Evolutionary conservation across 2,888 invertebrate genomes (phyloP), one percentile per base, ranked within the genome.

Genomic region (Xestoiulus laeticollis): DNA sequence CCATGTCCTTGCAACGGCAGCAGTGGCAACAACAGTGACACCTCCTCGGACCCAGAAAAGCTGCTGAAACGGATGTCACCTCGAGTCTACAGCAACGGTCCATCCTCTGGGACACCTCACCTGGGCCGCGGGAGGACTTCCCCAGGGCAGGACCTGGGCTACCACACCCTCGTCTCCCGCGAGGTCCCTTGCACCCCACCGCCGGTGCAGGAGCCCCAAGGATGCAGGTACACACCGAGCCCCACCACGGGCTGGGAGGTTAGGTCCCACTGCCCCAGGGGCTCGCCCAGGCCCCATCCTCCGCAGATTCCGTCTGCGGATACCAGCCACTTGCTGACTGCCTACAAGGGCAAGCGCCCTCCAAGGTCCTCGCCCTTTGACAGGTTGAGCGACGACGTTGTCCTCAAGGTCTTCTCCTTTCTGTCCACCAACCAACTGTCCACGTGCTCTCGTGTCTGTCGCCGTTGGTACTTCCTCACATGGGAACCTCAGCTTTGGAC

Each of bases 401-500:
- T 96, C 14, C 91, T 95, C 44, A 94, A 94, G 90, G 94, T 96
- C 88, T 95, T 96, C 90, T 93, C 94, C 88, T 95, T 94, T 93
- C 92, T 96, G 86, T 93, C 94, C 87, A 95, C 95, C 89, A 94
- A 94, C 90, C 95, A 96, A 90, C 92, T 96, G 90, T 95, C 96
- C 91, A 93, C 93, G 91, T 95, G 95, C 92, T 96, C 95, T 0
- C 94, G 95, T 87, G 96, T 96, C 6, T 96, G 96, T 91, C 93
- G 95, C 32, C 93, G 96, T 86, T 96, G 96, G 92, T 95, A 96
- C 92, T 93, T 94, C 89, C 93, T 96, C 44, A 95, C 95, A 68
- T 96, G 96, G 96, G 95, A 95, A 59, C 96, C 96, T 0, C 92
- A 93, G 12, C 92, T 96, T 32, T 96, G 96, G 96, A 94, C 94